These are phyloP conservation scores for Tortricodes alternella DNA, from an alignment of 2,888 invertebrate genomes.

Conservation along the genomic window DNA sequence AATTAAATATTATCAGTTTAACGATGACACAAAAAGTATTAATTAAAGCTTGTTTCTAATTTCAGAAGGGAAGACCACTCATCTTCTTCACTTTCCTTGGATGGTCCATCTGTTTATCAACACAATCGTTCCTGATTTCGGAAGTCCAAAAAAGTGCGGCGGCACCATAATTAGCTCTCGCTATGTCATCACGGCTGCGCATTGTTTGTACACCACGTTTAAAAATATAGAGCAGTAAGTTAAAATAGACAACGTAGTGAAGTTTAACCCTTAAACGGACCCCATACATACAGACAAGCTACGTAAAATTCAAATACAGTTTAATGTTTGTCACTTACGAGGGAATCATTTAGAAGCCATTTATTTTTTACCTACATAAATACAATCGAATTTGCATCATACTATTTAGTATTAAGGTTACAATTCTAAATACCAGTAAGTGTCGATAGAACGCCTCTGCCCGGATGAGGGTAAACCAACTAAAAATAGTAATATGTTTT, in stretches of 20 bases:
- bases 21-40: not conserved
- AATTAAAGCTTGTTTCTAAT: not conserved
- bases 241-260: not conserved
- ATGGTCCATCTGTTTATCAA: slow-evolving; percentile 3
- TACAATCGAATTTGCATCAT: too few species aligned
- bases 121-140: not conserved
- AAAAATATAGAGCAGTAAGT: slow-evolving; percentile 16
- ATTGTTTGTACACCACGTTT: slow-evolving; percentile 2
- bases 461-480: too few species aligned
- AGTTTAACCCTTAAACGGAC: not conserved
- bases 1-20: too few species aligned
- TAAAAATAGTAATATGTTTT: too few species aligned
- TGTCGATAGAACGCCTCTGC: too few species aligned
- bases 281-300: too few species aligned
- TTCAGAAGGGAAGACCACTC: slow-evolving; percentile 16
- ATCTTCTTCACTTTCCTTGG: slow-evolving; percentile 20
- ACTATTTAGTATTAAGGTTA: too few species aligned
- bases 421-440: too few species aligned
- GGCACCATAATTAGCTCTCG: slow-evolving; percentile 24
- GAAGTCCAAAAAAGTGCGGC: slow-evolving; percentile 3
- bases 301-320: too few species aligned
- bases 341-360: too few species aligned
- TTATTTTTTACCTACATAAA: too few species aligned
- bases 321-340: too few species aligned
- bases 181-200: slow-evolving; percentile 9